A percentile compares a stretch with the other conserved stretches of the same genome.
These are phyloP conservation scores for Morpho achilles DNA, from an alignment of 2,888 invertebrate species.

Conservation along the genomic window DNA sequence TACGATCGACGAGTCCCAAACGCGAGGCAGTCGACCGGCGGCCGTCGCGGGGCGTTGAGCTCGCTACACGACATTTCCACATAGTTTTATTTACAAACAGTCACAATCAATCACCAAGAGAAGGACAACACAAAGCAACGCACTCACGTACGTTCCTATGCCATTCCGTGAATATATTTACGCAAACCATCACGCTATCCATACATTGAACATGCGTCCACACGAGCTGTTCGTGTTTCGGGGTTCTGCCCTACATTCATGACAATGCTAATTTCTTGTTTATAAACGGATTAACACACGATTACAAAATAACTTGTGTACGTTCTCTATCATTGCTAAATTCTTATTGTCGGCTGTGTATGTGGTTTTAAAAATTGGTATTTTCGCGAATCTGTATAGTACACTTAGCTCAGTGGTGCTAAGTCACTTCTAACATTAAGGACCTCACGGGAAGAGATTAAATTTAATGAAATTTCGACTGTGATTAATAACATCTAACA, in stretches of 20 bases:
- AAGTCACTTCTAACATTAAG: too few species aligned
- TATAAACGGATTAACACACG: slow-evolving; percentile 14
- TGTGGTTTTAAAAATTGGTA: too few species aligned
- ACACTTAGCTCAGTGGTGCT: too few species aligned
- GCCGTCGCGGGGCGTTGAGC: slow-evolving; percentile 55
- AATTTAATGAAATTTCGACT: too few species aligned
- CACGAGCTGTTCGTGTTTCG: slow-evolving; percentile 34
- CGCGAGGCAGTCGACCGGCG: slow-evolving; percentile 52
- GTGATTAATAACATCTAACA: too few species aligned
- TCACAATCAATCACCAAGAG: slow-evolving; percentile 50
- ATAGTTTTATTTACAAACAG: slow-evolving; percentile 60
- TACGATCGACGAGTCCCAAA: not conserved
- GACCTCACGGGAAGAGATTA: too few species aligned
- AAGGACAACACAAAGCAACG: slow-evolving; percentile 47
- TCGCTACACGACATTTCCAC: slow-evolving; percentile 42
- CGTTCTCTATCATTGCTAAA: not conserved
- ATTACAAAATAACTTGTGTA: not conserved
- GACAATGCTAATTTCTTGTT: slow-evolving; percentile 37
- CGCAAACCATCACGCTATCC: slow-evolving; percentile 29
- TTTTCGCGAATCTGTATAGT: too few species aligned
- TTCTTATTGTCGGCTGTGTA: too few species aligned
- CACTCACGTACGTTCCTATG: slow-evolving; percentile 49
- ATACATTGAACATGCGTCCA: slow-evolving; percentile 28
- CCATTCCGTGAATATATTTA: slow-evolving; percentile 30
- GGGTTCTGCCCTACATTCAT: slow-evolving; percentile 42